Percentiles rank a stretch among this genome's conserved stretches.
Conservation (phyloP, 2,113 vertebrate genomes). For the Calyptomena viridis region DNA sequence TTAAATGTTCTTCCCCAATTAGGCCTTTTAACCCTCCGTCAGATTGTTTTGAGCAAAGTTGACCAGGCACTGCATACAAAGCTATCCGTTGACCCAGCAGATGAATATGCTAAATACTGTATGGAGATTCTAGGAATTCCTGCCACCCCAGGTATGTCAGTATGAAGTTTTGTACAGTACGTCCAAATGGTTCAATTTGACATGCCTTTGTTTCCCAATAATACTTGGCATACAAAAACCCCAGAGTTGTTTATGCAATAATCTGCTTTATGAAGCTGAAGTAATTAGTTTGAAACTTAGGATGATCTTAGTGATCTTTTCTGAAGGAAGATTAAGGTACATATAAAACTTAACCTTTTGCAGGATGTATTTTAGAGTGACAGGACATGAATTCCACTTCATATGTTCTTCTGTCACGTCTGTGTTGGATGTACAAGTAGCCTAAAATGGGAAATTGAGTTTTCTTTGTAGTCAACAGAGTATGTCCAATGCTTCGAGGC, state of each 20-base stretch:
- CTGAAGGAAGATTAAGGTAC: not conserved
- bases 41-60: slow-evolving; percentile 93
- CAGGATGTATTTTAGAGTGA: not conserved
- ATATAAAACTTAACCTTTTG: not conserved
- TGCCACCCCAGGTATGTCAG: slow-evolving; percentile 85
- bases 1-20: slow-evolving; percentile 14
- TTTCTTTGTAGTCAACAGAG: not conserved
- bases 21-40: slow-evolving; percentile 92
- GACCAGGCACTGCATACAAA: slow-evolving; percentile 88
- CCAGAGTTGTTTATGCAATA: not conserved
- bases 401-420: not conserved
- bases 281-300: not conserved
- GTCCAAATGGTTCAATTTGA: not conserved
- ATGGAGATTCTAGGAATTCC: slow-evolving; percentile 88
- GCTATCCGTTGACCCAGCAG: slow-evolving; percentile 76
- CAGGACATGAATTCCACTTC: not conserved
- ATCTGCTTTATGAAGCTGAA: not conserved
- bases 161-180: not conserved
- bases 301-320: not conserved
- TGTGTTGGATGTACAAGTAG: not conserved
- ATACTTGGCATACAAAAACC: not conserved
- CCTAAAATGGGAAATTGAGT: not conserved
- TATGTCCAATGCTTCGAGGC: not conserved
- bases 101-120: slow-evolving; percentile 85
- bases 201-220: not conserved